These are phyloP conservation scores for Pluvialis apricaria DNA, from an alignment of 2,113 vertebrate genomes.

Conservation along the genomic window DNA sequence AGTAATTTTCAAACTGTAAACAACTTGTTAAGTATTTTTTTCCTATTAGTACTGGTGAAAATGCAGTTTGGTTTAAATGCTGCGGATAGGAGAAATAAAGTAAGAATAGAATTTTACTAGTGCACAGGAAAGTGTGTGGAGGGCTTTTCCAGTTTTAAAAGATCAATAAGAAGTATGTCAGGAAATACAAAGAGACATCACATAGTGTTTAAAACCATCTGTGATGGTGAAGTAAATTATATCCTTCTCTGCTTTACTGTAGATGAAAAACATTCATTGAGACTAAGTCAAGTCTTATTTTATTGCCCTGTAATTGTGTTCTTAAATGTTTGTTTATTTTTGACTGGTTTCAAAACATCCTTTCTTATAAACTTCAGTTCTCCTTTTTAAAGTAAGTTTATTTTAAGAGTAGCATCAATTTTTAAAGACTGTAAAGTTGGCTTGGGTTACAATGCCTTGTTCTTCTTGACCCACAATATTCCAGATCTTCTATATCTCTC, in stretches of 20 bases:
- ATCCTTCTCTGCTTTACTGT: not conserved
- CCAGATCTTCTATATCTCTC: not conserved
- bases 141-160: not conserved
- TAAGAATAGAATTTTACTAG: not conserved
- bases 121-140: not conserved
- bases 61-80: not conserved
- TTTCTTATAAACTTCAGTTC: not conserved
- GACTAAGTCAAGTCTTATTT: not conserved
- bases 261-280: not conserved
- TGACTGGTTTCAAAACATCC: not conserved
- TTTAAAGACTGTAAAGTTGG: not conserved
- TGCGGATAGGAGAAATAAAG: not conserved
- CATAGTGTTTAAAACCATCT: not conserved
- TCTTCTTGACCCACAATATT: not conserved
- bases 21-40: not conserved
- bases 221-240: not conserved
- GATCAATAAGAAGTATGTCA: not conserved
- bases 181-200: not conserved
- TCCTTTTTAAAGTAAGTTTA: not conserved
- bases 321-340: not conserved
- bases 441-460: not conserved
- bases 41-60: not conserved
- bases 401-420: not conserved
- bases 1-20: constrained; percentile 11
- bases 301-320: not conserved